A percentile compares a stretch with the other conserved stretches of the same genome.
phyloP scores from a whole-genome alignment of 2,888 invertebrate species.

The Thereva nobilitata region DNA sequence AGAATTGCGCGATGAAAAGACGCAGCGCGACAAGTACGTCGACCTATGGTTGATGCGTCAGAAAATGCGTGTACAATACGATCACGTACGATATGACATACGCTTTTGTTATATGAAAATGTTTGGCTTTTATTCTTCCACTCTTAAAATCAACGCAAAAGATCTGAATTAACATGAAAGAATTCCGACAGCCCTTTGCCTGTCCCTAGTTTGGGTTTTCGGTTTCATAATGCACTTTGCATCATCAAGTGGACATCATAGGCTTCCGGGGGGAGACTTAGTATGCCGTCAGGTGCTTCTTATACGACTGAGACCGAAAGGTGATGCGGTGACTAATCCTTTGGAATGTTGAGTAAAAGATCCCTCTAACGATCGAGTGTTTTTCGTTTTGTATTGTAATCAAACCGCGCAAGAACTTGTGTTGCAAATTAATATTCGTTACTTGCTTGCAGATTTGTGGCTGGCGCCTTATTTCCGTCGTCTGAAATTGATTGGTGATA shows the following conservation, averaged over 20 bases:
- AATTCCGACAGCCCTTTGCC: constrained; percentile 7
- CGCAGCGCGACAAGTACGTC: constrained; percentile 4
- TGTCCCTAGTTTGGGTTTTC: neutral
- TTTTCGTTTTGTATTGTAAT: too few species aligned
- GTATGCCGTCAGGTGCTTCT: neutral
- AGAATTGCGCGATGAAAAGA: neutral
- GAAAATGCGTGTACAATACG: constrained; percentile 7
- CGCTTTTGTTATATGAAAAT: neutral
- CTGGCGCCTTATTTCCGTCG: too few species aligned
- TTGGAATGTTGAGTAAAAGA: too few species aligned
- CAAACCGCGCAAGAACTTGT: too few species aligned
- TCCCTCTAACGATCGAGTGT: too few species aligned
- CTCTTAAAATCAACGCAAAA: too few species aligned
- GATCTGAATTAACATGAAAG: constrained; percentile 12
- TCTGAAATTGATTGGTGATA: too few species aligned
- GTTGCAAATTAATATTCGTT: too few species aligned
- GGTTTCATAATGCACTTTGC: constrained; percentile 1
- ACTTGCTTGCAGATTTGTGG: too few species aligned
- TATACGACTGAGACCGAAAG: neutral
- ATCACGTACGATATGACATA: constrained; percentile 2
- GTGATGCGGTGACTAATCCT: too few species aligned
- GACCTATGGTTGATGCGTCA: neutral
- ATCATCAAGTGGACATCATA: constrained; percentile 12
- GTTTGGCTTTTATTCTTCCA: too few species aligned
- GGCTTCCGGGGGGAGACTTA: constrained; percentile 1